Conservation (phyloP, 2,888 invertebrate species). For the Seladonia tumulorum region DNA sequence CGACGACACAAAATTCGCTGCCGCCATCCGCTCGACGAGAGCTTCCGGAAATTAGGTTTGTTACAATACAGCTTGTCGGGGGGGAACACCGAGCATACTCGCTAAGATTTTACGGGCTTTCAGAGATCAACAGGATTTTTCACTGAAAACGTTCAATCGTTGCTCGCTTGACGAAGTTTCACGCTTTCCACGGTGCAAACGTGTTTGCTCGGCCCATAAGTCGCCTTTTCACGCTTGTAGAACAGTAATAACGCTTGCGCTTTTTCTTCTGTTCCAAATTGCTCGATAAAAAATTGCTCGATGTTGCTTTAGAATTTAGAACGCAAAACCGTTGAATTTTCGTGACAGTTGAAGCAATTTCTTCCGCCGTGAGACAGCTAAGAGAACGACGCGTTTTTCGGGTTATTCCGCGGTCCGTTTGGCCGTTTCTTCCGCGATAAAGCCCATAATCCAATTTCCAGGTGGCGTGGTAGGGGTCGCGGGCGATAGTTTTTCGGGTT, state of each 20-base stretch:
- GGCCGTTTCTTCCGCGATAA: neutral
- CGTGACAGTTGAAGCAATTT: too few relatives aligned
- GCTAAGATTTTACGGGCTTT: neutral
- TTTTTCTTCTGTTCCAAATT: too few relatives aligned
- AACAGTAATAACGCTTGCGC: neutral
- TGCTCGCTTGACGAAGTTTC: neutral
- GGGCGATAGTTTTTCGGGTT: constrained; percentile 33
- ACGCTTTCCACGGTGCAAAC: neutral
- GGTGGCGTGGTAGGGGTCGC: neutral
- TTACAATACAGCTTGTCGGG: constrained; percentile 1
- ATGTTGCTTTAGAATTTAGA: too few relatives aligned
- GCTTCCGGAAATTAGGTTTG: constrained; percentile 17
- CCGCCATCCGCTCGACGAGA: neutral
- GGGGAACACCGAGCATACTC: neutral
- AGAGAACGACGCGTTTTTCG: neutral
- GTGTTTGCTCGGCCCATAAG: neutral
- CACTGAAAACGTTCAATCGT: neutral
- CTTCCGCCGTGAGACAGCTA: neutral
- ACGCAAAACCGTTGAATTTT: too few relatives aligned
- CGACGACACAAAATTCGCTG: constrained; percentile 5
- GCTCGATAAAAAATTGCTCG: too few relatives aligned
- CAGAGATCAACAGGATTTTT: neutral
- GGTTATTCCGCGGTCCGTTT: neutral
- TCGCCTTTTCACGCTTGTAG: neutral
- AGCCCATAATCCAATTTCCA: constrained; percentile 46